These are phyloP conservation scores for Amphibalanus amphitrite DNA, from an alignment of 1,140 invertebrate genomes.

Conservation along the genomic window DNA sequence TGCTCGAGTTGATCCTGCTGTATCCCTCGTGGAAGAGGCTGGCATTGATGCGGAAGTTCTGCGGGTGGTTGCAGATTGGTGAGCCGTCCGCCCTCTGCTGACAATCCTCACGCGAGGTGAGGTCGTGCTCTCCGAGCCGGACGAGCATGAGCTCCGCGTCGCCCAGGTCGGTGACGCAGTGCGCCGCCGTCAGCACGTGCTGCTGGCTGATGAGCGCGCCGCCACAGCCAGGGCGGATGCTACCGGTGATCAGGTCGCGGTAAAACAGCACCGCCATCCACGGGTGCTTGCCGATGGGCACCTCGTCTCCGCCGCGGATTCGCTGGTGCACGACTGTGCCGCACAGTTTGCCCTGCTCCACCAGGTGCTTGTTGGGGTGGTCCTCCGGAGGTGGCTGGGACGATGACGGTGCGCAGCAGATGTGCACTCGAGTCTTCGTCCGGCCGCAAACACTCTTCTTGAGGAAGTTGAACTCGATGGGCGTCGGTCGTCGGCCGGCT, in stretches of 20 bases:
- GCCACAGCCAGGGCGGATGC: constrained; percentile 22
- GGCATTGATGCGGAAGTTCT: constrained; percentile 31
- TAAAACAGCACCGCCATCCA: background rate
- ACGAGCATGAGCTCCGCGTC: background rate
- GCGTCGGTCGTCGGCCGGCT: background rate
- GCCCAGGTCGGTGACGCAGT: constrained; percentile 24
- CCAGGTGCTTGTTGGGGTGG: background rate
- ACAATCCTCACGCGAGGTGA: background rate
- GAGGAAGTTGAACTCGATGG: background rate
- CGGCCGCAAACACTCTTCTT: background rate
- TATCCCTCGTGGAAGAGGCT: constrained; percentile 35
- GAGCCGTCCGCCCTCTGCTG: constrained; percentile 6
- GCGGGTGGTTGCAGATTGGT: constrained; percentile 34
- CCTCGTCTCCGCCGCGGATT: background rate
- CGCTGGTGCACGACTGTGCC: background rate
- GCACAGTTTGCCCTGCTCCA: background rate
- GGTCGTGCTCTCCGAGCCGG: constrained; percentile 7
- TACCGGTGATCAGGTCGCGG: background rate
- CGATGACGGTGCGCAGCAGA: background rate
- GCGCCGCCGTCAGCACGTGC: constrained; percentile 31
- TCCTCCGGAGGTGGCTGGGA: no score
- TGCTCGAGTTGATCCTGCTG: constrained; percentile 23
- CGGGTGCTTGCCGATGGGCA: background rate
- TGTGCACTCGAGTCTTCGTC: background rate
- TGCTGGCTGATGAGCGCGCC: constrained; percentile 29